Evolutionary conservation across 2,113 vertebrate genomes (phyloP).

Genomic region (Chauna torquata): DNA sequence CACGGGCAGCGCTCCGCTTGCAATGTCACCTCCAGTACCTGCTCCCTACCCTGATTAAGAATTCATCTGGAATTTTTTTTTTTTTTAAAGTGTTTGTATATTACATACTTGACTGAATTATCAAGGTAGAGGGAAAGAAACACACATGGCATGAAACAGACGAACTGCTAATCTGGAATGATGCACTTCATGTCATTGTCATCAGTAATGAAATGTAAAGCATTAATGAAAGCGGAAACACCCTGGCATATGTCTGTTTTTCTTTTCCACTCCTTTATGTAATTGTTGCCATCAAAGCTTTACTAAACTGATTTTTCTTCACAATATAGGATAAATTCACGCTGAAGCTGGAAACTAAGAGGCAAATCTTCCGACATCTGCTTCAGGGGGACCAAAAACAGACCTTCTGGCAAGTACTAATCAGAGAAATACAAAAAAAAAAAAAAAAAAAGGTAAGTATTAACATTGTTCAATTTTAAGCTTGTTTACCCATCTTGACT

Average conservation of each 20-base stretch:
- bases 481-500: accelerated
- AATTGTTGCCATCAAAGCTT: accelerated
- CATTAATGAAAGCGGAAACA: neutral
- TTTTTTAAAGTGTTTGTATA: neutral
- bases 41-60: neutral
- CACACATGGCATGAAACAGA: neutral
- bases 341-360: accelerated
- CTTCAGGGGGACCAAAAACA: accelerated
- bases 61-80: no score
- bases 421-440: accelerated
- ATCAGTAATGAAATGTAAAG: neutral
- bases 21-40: neutral
- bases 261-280: no score
- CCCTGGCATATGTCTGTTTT: accelerated
- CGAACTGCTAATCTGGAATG: no score
- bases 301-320: accelerated
- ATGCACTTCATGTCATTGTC: no score
- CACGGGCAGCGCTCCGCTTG: neutral
- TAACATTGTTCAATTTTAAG: neutral
- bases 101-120: neutral
- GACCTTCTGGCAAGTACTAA: neutral
- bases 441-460: neutral
- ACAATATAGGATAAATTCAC: accelerated
- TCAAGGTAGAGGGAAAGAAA: neutral
- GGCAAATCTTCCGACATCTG: accelerated